Evolutionary conservation across 2,888 invertebrate genomes (phyloP).

Genomic region (Philaethria dido): DNA sequence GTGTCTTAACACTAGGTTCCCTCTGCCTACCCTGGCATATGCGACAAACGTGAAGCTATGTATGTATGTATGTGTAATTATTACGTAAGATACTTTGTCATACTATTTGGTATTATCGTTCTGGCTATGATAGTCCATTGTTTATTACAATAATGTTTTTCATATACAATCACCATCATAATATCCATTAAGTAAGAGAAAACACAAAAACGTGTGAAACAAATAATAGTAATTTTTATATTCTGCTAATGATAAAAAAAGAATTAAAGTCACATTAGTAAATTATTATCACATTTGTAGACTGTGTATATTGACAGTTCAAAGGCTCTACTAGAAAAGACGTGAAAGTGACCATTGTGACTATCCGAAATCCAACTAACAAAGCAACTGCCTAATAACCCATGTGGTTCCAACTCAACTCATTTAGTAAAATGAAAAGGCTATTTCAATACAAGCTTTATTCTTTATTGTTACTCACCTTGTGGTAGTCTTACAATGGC

Average conservation of each 20-base stretch:
- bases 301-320: slow-evolving; percentile 75
- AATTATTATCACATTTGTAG: slow-evolving; percentile 61
- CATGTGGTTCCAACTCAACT: slow-evolving; percentile 62
- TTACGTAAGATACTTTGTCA: not conserved
- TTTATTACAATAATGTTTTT: too few relatives aligned
- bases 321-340: slow-evolving; percentile 56
- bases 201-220: not conserved
- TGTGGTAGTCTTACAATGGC: slow-evolving; percentile 69
- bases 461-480: slow-evolving; percentile 57
- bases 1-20: too few relatives aligned
- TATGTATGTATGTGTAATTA: too few relatives aligned
- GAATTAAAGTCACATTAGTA: slow-evolving; percentile 61
- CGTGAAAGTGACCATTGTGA: slow-evolving; percentile 71
- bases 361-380: slow-evolving; percentile 60
- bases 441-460: slow-evolving; percentile 68
- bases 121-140: too few relatives aligned
- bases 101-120: not conserved
- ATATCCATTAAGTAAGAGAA: not conserved
- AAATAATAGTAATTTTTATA: not conserved
- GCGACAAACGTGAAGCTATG: too few relatives aligned
- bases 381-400: slow-evolving; percentile 75
- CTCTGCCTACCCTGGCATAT: too few relatives aligned
- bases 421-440: slow-evolving; percentile 80
- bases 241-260: slow-evolving; percentile 52
- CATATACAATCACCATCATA: not conserved